These are phyloP conservation scores for Conchocele bisecta DNA, from an alignment of 2,888 invertebrate genomes.

Conservation along the genomic window DNA sequence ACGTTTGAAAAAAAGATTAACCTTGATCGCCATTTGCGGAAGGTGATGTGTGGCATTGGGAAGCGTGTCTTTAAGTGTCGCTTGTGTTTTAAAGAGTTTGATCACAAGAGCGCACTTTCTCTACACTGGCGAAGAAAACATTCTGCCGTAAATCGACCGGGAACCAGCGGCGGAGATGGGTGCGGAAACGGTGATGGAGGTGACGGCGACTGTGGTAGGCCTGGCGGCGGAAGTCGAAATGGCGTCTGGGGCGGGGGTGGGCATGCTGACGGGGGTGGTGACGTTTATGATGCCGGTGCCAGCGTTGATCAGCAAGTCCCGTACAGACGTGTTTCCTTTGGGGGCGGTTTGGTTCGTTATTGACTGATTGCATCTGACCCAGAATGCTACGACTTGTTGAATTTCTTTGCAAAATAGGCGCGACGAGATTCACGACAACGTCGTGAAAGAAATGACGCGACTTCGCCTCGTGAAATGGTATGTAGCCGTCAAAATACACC, in stretches of 20 bases:
- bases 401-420: conserved; percentile 2
- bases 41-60: too few relatives aligned
- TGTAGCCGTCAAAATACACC: background rate
- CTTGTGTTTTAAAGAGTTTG: too few relatives aligned
- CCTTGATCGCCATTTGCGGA: too few relatives aligned
- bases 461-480: conserved; percentile 16
- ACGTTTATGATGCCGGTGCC: conserved; percentile 1
- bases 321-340: background rate
- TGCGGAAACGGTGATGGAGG: too few relatives aligned
- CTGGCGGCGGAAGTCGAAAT: background rate
- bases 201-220: background rate
- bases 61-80: too few relatives aligned
- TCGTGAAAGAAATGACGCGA: background rate
- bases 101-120: too few relatives aligned
- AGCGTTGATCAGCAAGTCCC: background rate
- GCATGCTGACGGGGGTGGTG: background rate
- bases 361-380: background rate
- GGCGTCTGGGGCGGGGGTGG: background rate
- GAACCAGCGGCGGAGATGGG: too few relatives aligned
- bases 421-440: background rate
- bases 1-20: too few relatives aligned
- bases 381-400: conserved; percentile 1
- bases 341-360: background rate
- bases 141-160: too few relatives aligned
- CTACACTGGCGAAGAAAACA: too few relatives aligned